Base-by-base conservation (phyloP, 2,113 vertebrate species). In the Hippocampus zosterae region DNA sequence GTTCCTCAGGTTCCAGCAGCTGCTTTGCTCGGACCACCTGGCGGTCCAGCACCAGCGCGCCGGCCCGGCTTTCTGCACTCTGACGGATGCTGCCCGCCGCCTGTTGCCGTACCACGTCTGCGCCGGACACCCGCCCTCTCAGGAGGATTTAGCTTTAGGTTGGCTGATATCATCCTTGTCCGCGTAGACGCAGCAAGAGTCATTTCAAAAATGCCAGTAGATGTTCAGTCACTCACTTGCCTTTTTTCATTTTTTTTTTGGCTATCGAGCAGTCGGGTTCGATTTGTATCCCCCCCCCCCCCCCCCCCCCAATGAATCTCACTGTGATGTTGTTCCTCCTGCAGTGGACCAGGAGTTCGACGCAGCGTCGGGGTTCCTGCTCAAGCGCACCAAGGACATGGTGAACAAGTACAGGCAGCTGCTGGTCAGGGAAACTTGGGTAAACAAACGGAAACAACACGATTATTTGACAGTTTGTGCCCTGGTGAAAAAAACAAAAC, bases 281-380 rank as follows among this genome's bases (percentile, higher is more conserved):
- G 56, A n/a, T 25, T 1, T 48, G 46, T 48, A 16, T 48, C 15
- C 13, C 16, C 27, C 27, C 27, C 27, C 29, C 29, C 3, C 27
- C 27, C 29, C 29, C 29, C 29, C n/a, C n/a, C n/a, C n/a, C n/a
- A n/a, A n/a, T 42, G n/a, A 19, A 25, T 3, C 2, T 33, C 50
- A 23, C 11, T 68, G 42, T 67, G 66, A 40, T 41, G 11, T 62
- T 3, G 63, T 69, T 40, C 40, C 55, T 77, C 48, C 59, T 75
- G 62, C 88, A 94, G 93, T 94, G 88, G 93, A 94, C 74, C 84
- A 91, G 88, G 90, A 93, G 88, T 94, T 93, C 73, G 90, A 92
- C 74, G 74, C 82, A 0, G 89, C 91, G 71, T 93, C 93, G 0
- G 82, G 85, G 8, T 89, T 93, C 76, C 90, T 93, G 75, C 85